Evolutionary conservation across 2,888 invertebrate genomes (phyloP), one percentile per base, ranked within the genome.

Genomic region (Dusona sp.): DNA sequence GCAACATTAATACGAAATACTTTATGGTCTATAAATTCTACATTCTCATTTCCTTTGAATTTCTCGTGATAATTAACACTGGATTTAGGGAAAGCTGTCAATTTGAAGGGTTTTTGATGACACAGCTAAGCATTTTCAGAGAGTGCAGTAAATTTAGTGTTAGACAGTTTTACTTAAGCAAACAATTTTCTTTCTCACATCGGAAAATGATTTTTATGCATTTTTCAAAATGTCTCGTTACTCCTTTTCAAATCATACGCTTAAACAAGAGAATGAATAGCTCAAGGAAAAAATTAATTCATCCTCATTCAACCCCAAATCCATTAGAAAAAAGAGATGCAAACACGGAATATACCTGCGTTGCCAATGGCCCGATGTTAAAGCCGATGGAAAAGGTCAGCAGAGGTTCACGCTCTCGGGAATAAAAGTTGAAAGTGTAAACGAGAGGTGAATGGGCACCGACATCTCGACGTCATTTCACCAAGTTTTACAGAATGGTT

Each of bases 381-480:
- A 25, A 11, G 42, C 68, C 68, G 22, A 42, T 68, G 42, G 22
- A 68, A n/a, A 65, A 38, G 68, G 42, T 68, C 68, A 42, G 42
- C 68, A 25, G 54, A 78, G 80, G 83, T 84, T 79, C 45, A 68
- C 73, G 54, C 54, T 61, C 81, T 51, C 57, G 67, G 67, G 72
- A 74, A 79, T 36, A 75, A 85, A 79, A 70, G 42, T 85, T 65
- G 64, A 77, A 77, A 78, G 61, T 72, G 81, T 57, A 75, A 81
- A 77, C 57, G 45, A 68, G 74, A 73, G 51, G 48, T 57, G 57
- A 81, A 74, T 67, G 38, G 42, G 16, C 11, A 68, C 54, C 61
- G 61, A 61, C 16, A 19, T 68, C 45, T 45, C 33, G 74, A 68
- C 38, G 74, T 67, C 74, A 65, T 77, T 77, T 38, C 25, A 61